These are phyloP conservation scores for Branchipolynoe longqiensis DNA, from an alignment of 2,888 invertebrate species.

Conservation along the genomic window DNA sequence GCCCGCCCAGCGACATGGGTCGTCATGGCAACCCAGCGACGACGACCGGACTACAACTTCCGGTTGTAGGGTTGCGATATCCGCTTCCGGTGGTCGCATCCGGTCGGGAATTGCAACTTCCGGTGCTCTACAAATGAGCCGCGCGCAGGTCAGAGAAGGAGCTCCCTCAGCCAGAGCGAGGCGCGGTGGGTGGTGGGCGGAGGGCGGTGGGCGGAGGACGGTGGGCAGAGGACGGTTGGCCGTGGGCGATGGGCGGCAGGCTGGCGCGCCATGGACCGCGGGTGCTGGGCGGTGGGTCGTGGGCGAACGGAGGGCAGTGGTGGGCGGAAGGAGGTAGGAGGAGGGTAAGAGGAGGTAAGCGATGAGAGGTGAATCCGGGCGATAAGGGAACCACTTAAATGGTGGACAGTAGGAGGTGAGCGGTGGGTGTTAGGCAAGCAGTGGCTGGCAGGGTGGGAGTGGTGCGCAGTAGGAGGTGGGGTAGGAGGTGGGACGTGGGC, in stretches of 20 bases:
- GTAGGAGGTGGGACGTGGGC: not conserved
- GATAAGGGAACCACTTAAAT: no score
- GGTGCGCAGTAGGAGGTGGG: no score
- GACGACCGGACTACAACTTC: not conserved
- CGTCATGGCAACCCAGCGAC: constrained; percentile 1
- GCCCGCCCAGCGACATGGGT: not conserved
- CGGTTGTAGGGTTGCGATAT: constrained; percentile 29
- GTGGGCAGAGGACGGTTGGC: not conserved
- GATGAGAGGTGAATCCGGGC: not conserved
- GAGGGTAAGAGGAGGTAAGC: not conserved
- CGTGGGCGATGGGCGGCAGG: not conserved
- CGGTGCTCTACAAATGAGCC: not conserved
- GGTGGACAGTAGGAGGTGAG: not conserved
- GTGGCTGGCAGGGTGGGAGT: no score
- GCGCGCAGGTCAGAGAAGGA: not conserved
- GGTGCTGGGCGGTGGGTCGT: not conserved
- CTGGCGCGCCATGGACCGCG: not conserved
- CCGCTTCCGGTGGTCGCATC: constrained; percentile 15
- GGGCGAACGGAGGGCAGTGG: not conserved
- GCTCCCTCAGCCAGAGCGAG: not conserved
- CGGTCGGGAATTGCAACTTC: constrained; percentile 33
- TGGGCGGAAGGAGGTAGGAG: not conserved
- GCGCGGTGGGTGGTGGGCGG: not conserved
- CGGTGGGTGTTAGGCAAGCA: no score
- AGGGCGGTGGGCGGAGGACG: not conserved